Base-by-base conservation (phyloP, 1,140 invertebrate species). In the Dinoponera quadriceps region DNA sequence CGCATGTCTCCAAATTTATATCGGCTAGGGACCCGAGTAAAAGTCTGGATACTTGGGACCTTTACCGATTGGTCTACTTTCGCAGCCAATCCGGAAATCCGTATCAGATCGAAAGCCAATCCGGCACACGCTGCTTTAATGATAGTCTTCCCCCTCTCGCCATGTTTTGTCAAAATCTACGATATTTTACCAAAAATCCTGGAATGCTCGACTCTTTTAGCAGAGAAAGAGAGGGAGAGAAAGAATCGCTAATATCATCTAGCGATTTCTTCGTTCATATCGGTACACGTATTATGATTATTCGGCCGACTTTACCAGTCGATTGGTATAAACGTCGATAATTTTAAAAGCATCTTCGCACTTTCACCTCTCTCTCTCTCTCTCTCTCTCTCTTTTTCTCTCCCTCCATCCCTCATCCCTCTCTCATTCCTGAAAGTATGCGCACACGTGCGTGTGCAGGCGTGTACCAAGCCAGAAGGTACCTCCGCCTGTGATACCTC, bases 1-100 rank as follows among this genome's bases (percentile, higher is more conserved):
- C 85, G 87, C 85, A 85, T 89, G 82, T 84, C 88, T 82, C 69
- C 77, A 44, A 88, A 91, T 87, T 81, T 85, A 89, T 88, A 90
- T 90, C 83, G 83, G 85, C 74, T 81, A 11, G 38, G 11, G 38
- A 44, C 38, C 38, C 38, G 38, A 5, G 38, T 11, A 11, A 44
- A 9, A 44, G 38, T 11, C 38, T 44, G 38, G 38, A 44, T 9
- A 44, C 38, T 44, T 44, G 38, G 38, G 11, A 44, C 38, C 38
- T 44, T 44, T 44, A 44, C 38, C 38, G 38, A 44, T 44, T 44
- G 38, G 38, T 44, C 3, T 44, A 44, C 38, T 44, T 44, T 9
- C 38, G 9, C 11, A 44, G 38, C 38, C 38, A 44, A 44, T 44
- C 38, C 38, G 38, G 38, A 44, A 44, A 9, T 44, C 38, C 38